Evolutionary conservation across 2,797 vertebrate genomes (phyloP).

Genomic region (Pempheris klunzingeri): DNA sequence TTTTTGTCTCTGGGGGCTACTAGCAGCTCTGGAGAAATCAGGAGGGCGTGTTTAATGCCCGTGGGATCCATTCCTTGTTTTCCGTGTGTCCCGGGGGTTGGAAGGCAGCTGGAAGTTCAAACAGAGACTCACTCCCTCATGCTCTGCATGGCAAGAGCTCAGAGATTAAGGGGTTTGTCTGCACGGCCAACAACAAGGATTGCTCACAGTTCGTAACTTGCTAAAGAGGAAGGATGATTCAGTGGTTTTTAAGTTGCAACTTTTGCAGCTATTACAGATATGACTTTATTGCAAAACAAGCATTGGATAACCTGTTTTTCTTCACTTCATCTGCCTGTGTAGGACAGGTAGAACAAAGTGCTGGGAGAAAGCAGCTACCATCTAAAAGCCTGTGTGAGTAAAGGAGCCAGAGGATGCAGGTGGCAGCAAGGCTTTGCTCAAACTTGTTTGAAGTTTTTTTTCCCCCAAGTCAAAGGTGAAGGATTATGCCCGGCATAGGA

Average conservation of each 20-base stretch:
- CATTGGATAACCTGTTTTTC: slow-evolving; percentile 57
- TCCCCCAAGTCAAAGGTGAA: slow-evolving; percentile 82
- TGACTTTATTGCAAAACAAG: slow-evolving; percentile 52
- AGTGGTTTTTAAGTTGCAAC: slow-evolving; percentile 47
- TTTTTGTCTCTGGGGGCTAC: slow-evolving; percentile 64
- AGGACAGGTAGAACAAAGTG: slow-evolving; percentile 60
- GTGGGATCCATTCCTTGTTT: slow-evolving; percentile 84
- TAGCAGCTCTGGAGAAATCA: slow-evolving; percentile 60
- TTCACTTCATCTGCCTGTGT: slow-evolving; percentile 48
- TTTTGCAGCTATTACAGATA: slow-evolving; percentile 60
- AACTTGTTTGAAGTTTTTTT: slow-evolving; percentile 81
- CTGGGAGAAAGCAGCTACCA: slow-evolving; percentile 42
- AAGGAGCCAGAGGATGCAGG: slow-evolving; percentile 75
- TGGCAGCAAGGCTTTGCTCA: slow-evolving; percentile 74
- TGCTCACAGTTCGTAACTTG: slow-evolving; percentile 74
- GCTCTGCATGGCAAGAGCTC: slow-evolving; percentile 79
- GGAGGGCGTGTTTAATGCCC: slow-evolving; percentile 70
- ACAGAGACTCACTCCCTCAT: slow-evolving; percentile 82
- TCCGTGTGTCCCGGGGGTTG: slow-evolving; percentile 79
- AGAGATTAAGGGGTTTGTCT: slow-evolving; percentile 84
- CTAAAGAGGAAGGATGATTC: slow-evolving; percentile 75
- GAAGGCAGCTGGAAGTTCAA: slow-evolving; percentile 85
- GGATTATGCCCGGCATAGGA: slow-evolving; percentile 85
- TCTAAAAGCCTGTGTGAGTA: slow-evolving; percentile 52
- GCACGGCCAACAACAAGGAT: slow-evolving; percentile 74